A percentile compares a stretch with the other conserved stretches of the same genome.
phyloP scores from a whole-genome alignment of 1,140 invertebrate species.

The Cheumatopsyche charites region DNA sequence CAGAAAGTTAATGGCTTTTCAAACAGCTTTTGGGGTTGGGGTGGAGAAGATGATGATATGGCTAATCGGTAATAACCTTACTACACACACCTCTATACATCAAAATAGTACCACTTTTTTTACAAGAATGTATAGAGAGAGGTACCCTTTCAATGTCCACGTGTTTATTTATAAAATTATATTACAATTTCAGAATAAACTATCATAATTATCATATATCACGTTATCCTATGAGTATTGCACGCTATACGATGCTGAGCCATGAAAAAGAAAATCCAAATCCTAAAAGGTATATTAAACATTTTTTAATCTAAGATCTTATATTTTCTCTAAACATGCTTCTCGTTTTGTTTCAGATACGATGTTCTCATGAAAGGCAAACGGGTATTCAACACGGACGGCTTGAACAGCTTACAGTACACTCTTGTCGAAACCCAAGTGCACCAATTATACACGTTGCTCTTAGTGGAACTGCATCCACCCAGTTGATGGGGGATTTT shows the following conservation, averaged over 20 bases:
- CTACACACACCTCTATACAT: too few species aligned
- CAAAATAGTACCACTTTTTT: too few species aligned
- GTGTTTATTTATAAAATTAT: too few species aligned
- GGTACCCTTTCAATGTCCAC: too few species aligned
- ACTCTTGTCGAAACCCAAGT: slow-evolving; percentile 71
- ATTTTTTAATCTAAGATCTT: background rate
- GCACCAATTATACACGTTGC: slow-evolving; percentile 76
- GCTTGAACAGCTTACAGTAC: slow-evolving; percentile 87
- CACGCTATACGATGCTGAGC: slow-evolving; percentile 88
- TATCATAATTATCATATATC: slow-evolving; percentile 81
- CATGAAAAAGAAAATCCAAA: slow-evolving; percentile 89
- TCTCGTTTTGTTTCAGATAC: slow-evolving; percentile 67
- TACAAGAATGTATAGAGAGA: too few species aligned
- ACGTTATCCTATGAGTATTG: slow-evolving; percentile 84
- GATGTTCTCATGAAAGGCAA: slow-evolving; percentile 83
- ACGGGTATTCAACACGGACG: slow-evolving; percentile 82
- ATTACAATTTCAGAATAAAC: slow-evolving; percentile 64
- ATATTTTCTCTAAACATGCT: slow-evolving; percentile 26
- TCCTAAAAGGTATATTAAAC: slow-evolving; percentile 74
- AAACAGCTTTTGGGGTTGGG: slow-evolving; percentile 93
- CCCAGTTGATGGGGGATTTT: slow-evolving; percentile 62
- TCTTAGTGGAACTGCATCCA: slow-evolving; percentile 70
- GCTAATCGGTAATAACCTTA: slow-evolving; percentile 73
- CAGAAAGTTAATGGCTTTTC: slow-evolving; percentile 87
- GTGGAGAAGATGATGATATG: slow-evolving; percentile 93